Conservation (phyloP, 2,888 invertebrate genomes). For the Priocnemis perturbator region DNA sequence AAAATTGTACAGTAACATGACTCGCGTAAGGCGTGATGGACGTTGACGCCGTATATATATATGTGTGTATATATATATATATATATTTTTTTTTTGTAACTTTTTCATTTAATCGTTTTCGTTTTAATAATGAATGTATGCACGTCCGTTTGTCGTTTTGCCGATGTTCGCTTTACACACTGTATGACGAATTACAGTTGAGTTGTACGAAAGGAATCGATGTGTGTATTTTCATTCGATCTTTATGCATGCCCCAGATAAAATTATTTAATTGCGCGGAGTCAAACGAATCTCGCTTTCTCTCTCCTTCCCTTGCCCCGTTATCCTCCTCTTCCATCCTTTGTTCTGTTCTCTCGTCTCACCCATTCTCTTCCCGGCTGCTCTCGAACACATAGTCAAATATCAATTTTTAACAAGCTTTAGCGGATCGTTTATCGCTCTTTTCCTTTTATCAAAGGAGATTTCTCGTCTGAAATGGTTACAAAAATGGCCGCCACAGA, state of each 20-base stretch:
- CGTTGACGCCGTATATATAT: constrained; percentile 48
- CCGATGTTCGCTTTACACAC: constrained; percentile 18
- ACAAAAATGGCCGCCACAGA: constrained; percentile 74
- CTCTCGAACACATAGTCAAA: no score
- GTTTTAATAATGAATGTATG: constrained; percentile 39
- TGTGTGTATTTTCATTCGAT: no score
- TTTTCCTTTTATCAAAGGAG: constrained; percentile 48
- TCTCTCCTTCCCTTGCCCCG: neutral
- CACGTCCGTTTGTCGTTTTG: constrained; percentile 37
- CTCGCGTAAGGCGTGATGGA: constrained; percentile 61
- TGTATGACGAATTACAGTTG: constrained; percentile 35
- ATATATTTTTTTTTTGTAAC: no score
- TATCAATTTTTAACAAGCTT: constrained; percentile 40
- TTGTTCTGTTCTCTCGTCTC: neutral
- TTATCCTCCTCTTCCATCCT: constrained; percentile 2
- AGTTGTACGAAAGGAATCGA: constrained; percentile 48
- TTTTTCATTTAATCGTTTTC: no score
- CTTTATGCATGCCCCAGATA: no score
- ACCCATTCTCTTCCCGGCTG: no score
- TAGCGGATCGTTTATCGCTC: constrained; percentile 26
- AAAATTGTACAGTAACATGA: constrained; percentile 71
- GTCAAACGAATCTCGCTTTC: constrained; percentile 38
- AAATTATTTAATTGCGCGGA: no score
- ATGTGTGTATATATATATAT: constrained; percentile 38
- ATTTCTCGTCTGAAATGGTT: constrained; percentile 63